Percentiles rank a stretch among this genome's conserved stretches.
Evolutionary conservation across 2,113 vertebrate species (phyloP).

Genomic region (Fregetta grallaria): DNA sequence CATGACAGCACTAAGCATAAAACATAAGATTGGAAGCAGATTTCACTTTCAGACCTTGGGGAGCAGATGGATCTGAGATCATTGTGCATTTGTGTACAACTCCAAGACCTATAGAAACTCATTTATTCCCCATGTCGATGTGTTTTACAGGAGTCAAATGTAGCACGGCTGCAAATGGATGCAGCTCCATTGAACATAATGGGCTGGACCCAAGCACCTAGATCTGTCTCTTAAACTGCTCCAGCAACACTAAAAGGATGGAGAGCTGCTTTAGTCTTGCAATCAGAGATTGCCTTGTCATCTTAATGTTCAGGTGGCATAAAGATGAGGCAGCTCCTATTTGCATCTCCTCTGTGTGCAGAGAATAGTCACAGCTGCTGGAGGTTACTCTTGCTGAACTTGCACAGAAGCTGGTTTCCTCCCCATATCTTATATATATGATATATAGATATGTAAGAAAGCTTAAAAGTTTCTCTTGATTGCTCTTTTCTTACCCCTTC

Average conservation of each 20-base stretch:
- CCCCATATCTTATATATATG: not conserved
- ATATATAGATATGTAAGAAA: not conserved
- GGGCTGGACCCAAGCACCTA: conserved; percentile 19
- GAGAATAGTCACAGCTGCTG: not conserved
- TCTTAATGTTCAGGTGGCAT: conserved; percentile 38
- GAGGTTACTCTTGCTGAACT: not conserved
- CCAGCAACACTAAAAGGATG: not conserved
- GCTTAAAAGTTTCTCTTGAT: not conserved
- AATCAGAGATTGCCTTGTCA: conserved; percentile 10
- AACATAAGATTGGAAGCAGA: conserved; percentile 66
- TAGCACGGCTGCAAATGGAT: not conserved
- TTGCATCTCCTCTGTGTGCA: not conserved
- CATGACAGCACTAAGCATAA: conserved; percentile 67
- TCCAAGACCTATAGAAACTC: conserved; percentile 51
- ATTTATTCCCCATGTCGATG: conserved; percentile 13
- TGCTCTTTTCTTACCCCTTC: not conserved
- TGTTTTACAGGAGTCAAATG: conserved; percentile 37
- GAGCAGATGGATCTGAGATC: conserved; percentile 66
- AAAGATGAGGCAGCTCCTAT: not conserved
- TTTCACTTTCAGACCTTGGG: conserved; percentile 59
- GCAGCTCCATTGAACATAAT: conserved; percentile 29
- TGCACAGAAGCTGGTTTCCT: not conserved
- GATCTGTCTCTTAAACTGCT: conserved; percentile 16
- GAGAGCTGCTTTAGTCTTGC: not conserved
- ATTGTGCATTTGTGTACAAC: conserved; percentile 59